These are phyloP conservation scores for Clarias fuscus DNA, from an alignment of 2,797 vertebrate genomes.

Conservation along the genomic window DNA sequence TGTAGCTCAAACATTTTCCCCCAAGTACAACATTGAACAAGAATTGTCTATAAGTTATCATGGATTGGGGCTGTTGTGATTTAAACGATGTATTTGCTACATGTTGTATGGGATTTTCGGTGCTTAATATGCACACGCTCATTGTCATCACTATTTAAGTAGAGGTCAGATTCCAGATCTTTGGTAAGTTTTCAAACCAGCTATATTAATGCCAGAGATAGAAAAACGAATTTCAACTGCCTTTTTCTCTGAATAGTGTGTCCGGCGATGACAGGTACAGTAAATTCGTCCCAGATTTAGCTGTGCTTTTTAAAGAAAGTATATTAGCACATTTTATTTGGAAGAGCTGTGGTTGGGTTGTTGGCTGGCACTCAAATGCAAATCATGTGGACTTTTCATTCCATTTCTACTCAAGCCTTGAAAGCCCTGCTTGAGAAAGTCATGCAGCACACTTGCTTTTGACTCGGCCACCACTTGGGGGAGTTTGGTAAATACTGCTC, in stretches of 20 bases:
- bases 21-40: not conserved
- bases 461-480: slow-evolving; percentile 54
- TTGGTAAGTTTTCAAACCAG: slow-evolving; percentile 56
- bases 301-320: not conserved
- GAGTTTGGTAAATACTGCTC: slow-evolving; percentile 61
- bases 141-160: slow-evolving; percentile 62
- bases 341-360: not conserved
- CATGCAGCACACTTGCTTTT: slow-evolving; percentile 18
- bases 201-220: slow-evolving; percentile 74
- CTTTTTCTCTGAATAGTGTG: slow-evolving; percentile 61
- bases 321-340: not conserved
- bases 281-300: slow-evolving; percentile 24
- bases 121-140: slow-evolving; percentile 26
- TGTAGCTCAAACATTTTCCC: not conserved
- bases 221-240: slow-evolving; percentile 69
- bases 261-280: slow-evolving; percentile 24
- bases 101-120: not conserved
- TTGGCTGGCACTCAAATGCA: not conserved
- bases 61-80: not conserved
- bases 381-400: not conserved
- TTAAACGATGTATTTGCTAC: not conserved
- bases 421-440: not conserved
- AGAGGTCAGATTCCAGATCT: slow-evolving; percentile 54
- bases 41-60: not conserved
- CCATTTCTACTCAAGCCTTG: not conserved